Percentiles rank a stretch among this genome's conserved stretches.
Evolutionary conservation across 2,113 vertebrate species (phyloP).

Genomic region (Meriones unguiculatus): DNA sequence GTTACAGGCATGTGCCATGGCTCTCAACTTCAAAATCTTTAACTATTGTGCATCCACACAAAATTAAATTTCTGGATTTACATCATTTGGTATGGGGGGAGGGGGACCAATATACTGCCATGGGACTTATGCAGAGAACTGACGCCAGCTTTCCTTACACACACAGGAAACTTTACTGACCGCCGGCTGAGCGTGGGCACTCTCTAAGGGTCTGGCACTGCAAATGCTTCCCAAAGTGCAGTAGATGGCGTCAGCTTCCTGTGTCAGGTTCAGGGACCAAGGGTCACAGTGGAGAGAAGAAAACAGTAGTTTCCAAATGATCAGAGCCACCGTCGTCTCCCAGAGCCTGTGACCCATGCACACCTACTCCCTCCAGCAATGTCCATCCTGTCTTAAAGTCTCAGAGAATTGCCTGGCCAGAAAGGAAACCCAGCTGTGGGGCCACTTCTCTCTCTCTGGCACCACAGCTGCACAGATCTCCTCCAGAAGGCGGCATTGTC

Average conservation of each 20-base stretch:
- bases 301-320: background rate
- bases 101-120: background rate
- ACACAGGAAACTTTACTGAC: background rate
- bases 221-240: accelerated
- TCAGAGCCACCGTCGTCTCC: background rate
- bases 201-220: background rate
- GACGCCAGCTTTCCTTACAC: background rate
- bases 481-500: background rate
- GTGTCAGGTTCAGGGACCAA: background rate
- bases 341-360: background rate
- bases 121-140: background rate
- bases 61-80: background rate
- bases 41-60: background rate
- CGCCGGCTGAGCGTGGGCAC: accelerated
- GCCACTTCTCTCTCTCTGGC: accelerated
- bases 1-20: background rate
- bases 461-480: accelerated
- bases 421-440: background rate
- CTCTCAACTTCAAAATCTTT: background rate
- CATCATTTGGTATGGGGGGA: background rate
- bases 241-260: background rate
- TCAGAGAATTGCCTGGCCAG: background rate
- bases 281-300: background rate
- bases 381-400: background rate
- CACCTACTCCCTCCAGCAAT: too few species aligned